Percentiles rank a stretch among this genome's conserved stretches.
Conservation (phyloP, 2,113 vertebrate genomes). For the Equus przewalskii region DNA sequence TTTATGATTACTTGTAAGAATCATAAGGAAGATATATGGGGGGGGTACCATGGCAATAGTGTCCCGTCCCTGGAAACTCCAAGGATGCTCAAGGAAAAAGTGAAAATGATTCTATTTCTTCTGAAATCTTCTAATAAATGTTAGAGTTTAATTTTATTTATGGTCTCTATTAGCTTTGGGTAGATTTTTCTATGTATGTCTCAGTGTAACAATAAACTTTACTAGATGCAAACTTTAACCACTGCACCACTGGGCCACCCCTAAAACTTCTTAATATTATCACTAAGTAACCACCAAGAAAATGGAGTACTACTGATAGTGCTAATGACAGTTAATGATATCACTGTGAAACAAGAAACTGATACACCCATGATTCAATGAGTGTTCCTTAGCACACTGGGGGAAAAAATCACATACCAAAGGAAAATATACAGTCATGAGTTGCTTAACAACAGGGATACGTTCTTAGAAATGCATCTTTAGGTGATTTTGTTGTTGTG, state of each 20-base stretch:
- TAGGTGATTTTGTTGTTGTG: no score
- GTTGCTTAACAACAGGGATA: no score
- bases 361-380: neutral
- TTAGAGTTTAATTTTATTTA: conserved; percentile 44
- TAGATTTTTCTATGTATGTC: neutral
- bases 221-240: neutral
- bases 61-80: neutral
- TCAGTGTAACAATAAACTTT: neutral
- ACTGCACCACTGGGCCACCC: no score
- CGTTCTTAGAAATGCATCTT: no score
- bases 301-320: neutral
- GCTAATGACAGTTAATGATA: neutral
- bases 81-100: neutral
- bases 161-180: neutral
- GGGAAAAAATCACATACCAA: neutral
- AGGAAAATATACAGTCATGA: neutral
- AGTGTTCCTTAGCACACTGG: neutral
- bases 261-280: conserved; percentile 7
- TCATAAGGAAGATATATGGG: neutral
- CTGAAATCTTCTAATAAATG: conserved; percentile 9
- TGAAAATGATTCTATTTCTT: neutral
- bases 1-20: neutral
- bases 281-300: conserved; percentile 7
- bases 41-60: neutral
- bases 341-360: conserved; percentile 4